A percentile compares a stretch with the other conserved stretches of the same genome.
Conservation (phyloP, 1,140 invertebrate species). For the Chelonus insularis region DNA sequence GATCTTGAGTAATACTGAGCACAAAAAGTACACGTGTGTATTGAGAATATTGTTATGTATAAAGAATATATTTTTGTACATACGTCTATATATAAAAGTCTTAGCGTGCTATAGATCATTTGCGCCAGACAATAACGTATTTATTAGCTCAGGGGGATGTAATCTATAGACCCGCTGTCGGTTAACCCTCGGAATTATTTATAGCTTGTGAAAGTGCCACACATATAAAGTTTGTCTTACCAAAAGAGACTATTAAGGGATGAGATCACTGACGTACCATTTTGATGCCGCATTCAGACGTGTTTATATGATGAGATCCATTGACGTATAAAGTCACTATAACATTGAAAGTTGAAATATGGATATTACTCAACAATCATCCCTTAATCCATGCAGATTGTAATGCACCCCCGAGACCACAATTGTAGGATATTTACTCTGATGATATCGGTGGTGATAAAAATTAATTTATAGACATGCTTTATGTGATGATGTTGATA, state of each 20-base stretch:
- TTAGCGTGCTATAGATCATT: background rate
- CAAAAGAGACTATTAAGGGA: conserved; percentile 6
- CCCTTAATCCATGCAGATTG: too few relatives aligned
- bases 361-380: too few relatives aligned
- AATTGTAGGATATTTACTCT: too few relatives aligned
- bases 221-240: conserved; percentile 10
- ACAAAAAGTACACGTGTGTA: background rate
- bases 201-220: conserved; percentile 37
- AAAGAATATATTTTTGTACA: background rate
- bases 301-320: too few relatives aligned
- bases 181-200: conserved; percentile 49
- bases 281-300: too few relatives aligned
- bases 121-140: conserved; percentile 43
- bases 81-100: conserved; percentile 30
- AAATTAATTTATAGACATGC: too few relatives aligned
- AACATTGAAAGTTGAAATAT: too few relatives aligned
- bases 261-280: too few relatives aligned
- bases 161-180: conserved; percentile 42
- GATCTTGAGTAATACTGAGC: conserved; percentile 26
- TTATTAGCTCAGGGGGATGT: conserved; percentile 44
- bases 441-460: too few relatives aligned
- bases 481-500: background rate
- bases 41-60: background rate
- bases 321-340: too few relatives aligned
- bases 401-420: too few relatives aligned